phyloP scores from a whole-genome alignment of 2,888 invertebrate genomes.

The Coronaproctus castanopsis region DNA sequence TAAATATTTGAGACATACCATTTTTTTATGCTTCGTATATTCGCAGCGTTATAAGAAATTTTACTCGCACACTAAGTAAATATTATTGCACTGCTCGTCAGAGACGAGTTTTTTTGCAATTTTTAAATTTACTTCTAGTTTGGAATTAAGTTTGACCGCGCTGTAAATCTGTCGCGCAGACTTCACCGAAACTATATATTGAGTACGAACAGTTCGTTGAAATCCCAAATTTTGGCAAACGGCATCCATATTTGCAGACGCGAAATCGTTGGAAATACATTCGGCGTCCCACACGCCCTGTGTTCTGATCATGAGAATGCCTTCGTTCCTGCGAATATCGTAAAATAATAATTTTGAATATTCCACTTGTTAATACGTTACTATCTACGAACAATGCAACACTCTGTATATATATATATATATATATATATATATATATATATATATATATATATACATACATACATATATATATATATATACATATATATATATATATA shows the following conservation, averaged over 20 bases:
- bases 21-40: no score
- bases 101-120: not conserved
- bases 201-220: not conserved
- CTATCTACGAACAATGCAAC: no score
- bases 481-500: no score
- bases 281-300: slow-evolving; percentile 13
- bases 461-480: no score
- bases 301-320: slow-evolving; percentile 7
- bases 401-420: no score
- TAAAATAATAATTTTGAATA: not conserved
- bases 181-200: not conserved
- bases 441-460: no score
- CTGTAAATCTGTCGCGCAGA: not conserved
- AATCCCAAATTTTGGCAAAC: slow-evolving; percentile 4
- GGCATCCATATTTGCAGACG: not conserved
- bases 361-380: no score
- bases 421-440: no score
- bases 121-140: not conserved
- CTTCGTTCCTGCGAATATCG: slow-evolving; percentile 13
- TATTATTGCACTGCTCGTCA: not conserved
- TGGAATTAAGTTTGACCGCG: not conserved
- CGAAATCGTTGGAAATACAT: slow-evolving; percentile 8
- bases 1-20: no score
- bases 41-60: no score
- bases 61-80: not conserved